A percentile compares a stretch with the other conserved stretches of the same genome.
These are phyloP conservation scores for Carcina quercana DNA, from an alignment of 2,888 invertebrate species.

Conservation along the genomic window DNA sequence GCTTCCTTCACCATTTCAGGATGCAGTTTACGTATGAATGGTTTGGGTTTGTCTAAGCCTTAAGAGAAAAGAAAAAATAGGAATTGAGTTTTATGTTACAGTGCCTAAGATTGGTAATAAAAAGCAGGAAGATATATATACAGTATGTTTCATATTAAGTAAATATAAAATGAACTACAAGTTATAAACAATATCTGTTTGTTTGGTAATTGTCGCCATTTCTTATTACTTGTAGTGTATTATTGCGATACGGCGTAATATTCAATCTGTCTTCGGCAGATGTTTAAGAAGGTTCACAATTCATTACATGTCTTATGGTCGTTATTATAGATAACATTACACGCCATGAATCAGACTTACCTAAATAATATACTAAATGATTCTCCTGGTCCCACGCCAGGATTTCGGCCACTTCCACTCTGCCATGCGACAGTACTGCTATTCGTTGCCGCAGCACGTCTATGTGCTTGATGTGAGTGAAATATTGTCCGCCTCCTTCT, in stretches of 20 bases:
- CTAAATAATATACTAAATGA: constrained; percentile 85
- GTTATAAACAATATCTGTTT: too few species aligned
- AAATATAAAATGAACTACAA: too few species aligned
- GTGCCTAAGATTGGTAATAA: too few species aligned
- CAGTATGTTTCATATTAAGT: too few species aligned
- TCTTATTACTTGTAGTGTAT: too few species aligned
- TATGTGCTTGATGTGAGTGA: constrained; percentile 91
- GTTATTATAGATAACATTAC: too few species aligned
- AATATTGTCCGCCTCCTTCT: constrained; percentile 88
- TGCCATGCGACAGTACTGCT: constrained; percentile 89
- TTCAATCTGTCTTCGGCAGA: background rate
- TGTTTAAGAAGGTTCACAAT: background rate
- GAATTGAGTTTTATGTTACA: background rate
- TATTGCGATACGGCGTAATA: too few species aligned
- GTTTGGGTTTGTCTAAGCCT: constrained; percentile 57
- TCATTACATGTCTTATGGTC: background rate
- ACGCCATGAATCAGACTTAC: constrained; percentile 39
- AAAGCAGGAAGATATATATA: too few species aligned
- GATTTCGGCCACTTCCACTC: constrained; percentile 88
- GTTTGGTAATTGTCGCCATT: too few species aligned
- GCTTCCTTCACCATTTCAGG: constrained; percentile 53
- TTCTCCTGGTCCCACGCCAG: constrained; percentile 89
- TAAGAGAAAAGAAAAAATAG: constrained; percentile 38
- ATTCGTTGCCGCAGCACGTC: constrained; percentile 87
- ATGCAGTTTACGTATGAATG: constrained; percentile 51